phyloP scores from a whole-genome alignment of 2,888 invertebrate genomes.

The Tanypteryx hageni region DNA sequence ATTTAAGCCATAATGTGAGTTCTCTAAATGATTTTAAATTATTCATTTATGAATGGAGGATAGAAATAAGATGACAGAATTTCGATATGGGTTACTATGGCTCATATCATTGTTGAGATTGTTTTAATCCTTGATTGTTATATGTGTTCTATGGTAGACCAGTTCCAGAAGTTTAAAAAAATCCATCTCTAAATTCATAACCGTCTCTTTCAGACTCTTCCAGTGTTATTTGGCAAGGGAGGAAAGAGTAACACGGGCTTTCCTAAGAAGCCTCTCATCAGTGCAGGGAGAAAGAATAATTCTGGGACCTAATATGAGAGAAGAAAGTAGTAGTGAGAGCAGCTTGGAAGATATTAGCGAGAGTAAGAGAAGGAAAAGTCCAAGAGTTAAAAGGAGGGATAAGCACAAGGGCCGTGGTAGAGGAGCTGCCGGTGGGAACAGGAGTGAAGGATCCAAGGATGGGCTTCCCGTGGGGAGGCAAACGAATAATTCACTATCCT shows the following conservation, averaged over 20 bases:
- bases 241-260: conserved; percentile 66
- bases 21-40: too few relatives aligned
- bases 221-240: conserved; percentile 65
- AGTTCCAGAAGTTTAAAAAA: too few relatives aligned
- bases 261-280: conserved; percentile 61
- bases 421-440: conserved; percentile 67
- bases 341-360: conserved; percentile 71
- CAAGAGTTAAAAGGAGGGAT: conserved; percentile 73
- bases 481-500: conserved; percentile 91
- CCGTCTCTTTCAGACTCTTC: not conserved
- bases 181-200: not conserved
- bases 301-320: not conserved
- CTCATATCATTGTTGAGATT: too few relatives aligned
- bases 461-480: conserved; percentile 82
- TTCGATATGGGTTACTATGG: too few relatives aligned
- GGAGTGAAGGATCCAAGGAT: conserved; percentile 72
- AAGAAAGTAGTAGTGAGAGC: conserved; percentile 14
- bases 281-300: conserved; percentile 28
- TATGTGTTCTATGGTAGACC: too few relatives aligned
- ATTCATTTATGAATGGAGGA: too few relatives aligned
- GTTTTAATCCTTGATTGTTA: too few relatives aligned
- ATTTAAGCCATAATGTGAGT: too few relatives aligned
- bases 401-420: conserved; percentile 67
- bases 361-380: conserved; percentile 73
- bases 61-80: too few relatives aligned